These are phyloP conservation scores for Montipora foliosa DNA, from an alignment of 64 coral and sea anemone species.

Conservation along the genomic window DNA sequence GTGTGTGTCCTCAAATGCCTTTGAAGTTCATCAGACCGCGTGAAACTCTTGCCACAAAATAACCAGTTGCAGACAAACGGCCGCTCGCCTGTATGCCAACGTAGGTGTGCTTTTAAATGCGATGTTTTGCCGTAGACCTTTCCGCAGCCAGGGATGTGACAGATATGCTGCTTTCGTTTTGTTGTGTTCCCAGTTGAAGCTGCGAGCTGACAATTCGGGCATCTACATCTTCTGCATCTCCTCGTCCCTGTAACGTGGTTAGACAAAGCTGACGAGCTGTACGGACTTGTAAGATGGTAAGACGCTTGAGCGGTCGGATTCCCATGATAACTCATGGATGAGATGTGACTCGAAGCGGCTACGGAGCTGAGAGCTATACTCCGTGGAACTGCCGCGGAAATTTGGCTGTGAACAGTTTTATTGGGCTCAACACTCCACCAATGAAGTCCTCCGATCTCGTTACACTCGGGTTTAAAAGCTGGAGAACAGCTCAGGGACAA, in stretches of 20 bases:
- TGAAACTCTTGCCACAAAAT: slow-evolving; percentile 99
- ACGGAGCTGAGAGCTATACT: slow-evolving; percentile 45
- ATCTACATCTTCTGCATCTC: slow-evolving; percentile 94
- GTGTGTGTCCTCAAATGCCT: slow-evolving; percentile 97
- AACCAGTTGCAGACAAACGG: slow-evolving; percentile 99
- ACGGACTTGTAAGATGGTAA: slow-evolving; percentile 80
- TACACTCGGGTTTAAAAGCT: slow-evolving; percentile 86
- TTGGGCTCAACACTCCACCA: slow-evolving; percentile 98
- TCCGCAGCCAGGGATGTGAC: slow-evolving; percentile 97
- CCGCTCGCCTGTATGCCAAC: slow-evolving; percentile 97
- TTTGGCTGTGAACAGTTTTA: slow-evolving; percentile 78
- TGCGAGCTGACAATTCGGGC: slow-evolving; percentile 97
- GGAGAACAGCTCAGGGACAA: slow-evolving; percentile 56
- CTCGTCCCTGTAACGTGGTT: slow-evolving; percentile 86
- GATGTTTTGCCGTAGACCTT: slow-evolving; percentile 99
- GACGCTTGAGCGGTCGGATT: background rate
- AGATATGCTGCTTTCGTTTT: slow-evolving; percentile 99
- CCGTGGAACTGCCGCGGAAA: slow-evolving; percentile 60
- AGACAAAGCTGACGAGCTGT: slow-evolving; percentile 53
- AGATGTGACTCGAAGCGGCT: slow-evolving; percentile 50
- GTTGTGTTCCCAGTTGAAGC: slow-evolving; percentile 92
- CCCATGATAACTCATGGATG: slow-evolving; percentile 56
- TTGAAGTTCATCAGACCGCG: slow-evolving; percentile 96
- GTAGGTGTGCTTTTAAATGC: slow-evolving; percentile 95
- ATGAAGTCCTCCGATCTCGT: slow-evolving; percentile 63